These are phyloP conservation scores for Penaeus japonicus DNA, from an alignment of 1,140 invertebrate species.

Conservation along the genomic window DNA sequence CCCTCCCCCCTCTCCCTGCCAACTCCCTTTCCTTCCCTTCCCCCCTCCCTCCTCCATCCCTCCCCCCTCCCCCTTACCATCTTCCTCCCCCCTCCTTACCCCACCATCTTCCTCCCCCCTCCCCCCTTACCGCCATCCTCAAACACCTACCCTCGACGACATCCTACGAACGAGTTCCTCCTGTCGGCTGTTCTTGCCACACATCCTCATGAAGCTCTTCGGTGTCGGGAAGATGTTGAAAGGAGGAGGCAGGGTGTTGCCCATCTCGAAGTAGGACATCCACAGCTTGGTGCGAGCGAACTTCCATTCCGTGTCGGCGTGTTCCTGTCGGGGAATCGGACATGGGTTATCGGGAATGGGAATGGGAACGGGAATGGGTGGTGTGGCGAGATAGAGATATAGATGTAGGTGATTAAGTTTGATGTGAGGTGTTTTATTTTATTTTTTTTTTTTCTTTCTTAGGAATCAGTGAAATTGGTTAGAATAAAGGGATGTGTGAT, in stretches of 20 bases:
- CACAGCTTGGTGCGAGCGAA: constrained; percentile 87
- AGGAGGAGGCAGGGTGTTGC: constrained; percentile 81
- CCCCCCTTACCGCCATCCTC: no score
- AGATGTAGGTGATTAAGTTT: no score
- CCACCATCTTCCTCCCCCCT: no score
- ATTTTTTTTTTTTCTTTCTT: no score
- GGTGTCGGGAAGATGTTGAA: constrained; percentile 84
- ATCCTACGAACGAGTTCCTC: constrained; percentile 58
- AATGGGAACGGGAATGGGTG: no score
- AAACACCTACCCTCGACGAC: constrained; percentile 63
- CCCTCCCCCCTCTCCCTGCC: no score
- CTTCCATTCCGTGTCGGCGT: constrained; percentile 90
- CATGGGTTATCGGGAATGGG: no score
- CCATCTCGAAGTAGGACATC: constrained; percentile 91
- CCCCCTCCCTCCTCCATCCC: neutral
- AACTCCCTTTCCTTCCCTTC: neutral
- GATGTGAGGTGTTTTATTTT: no score
- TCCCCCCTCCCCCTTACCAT: neutral
- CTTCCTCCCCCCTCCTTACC: neutral
- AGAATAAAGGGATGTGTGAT: no score
- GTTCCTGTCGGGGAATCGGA: constrained; percentile 70
- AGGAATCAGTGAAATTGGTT: no score
- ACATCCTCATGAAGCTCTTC: constrained; percentile 73
- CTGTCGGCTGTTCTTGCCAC: constrained; percentile 60
- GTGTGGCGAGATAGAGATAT: no score